Percentiles rank a stretch among this genome's conserved stretches.
phyloP scores from a whole-genome alignment of 1,140 invertebrate genomes.

The Megalonaias nervosa region DNA sequence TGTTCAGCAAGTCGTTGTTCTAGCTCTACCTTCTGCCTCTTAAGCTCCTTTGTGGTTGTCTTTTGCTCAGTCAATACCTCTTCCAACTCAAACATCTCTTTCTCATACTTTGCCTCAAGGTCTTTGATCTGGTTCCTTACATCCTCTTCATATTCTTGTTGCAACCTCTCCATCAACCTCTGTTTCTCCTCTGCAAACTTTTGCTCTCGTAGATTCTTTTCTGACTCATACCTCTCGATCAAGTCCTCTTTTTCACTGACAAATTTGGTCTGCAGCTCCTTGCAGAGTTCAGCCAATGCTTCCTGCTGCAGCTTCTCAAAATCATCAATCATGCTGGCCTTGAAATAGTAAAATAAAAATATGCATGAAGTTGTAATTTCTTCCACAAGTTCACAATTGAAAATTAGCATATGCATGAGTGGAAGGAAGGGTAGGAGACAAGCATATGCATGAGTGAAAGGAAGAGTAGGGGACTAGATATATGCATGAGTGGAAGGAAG shows the following conservation, averaged over 20 bases:
- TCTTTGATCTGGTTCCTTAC: slow-evolving; percentile 15
- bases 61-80: slow-evolving; percentile 26
- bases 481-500: too few relatives aligned
- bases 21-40: slow-evolving; percentile 18
- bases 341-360: background rate
- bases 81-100: slow-evolving; percentile 27
- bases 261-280: slow-evolving; percentile 46
- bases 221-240: slow-evolving; percentile 41
- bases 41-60: slow-evolving; percentile 21
- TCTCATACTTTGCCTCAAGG: slow-evolving; percentile 19
- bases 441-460: too few relatives aligned
- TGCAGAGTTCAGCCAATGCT: slow-evolving; percentile 38
- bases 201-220: slow-evolving; percentile 41
- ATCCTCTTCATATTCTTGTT: slow-evolving; percentile 25
- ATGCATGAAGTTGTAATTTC: background rate
- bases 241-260: slow-evolving; percentile 49
- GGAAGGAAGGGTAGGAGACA: too few relatives aligned
- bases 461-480: too few relatives aligned
- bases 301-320: slow-evolving; percentile 34
- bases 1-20: background rate
- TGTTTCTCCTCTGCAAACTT: slow-evolving; percentile 34
- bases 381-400: too few relatives aligned
- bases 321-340: slow-evolving; percentile 36
- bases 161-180: slow-evolving; percentile 35
- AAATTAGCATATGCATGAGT: too few relatives aligned